Evolutionary conservation across 2,888 invertebrate genomes (phyloP), one percentile per base, ranked within the genome.

Genomic region (Scaptomyza polygonia): DNA sequence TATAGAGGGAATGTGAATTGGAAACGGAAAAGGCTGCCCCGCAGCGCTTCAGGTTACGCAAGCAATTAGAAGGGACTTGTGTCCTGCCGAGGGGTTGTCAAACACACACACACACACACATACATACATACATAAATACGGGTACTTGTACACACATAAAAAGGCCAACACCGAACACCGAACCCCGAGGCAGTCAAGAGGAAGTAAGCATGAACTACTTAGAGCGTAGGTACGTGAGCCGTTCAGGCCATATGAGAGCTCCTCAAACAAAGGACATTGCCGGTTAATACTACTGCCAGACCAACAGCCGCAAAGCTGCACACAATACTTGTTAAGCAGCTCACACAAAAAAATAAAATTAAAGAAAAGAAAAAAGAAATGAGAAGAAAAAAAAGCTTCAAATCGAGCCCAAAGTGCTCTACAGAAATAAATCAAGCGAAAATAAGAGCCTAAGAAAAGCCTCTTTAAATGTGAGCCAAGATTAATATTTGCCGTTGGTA

Each of bases 21-120:
- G 32, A 53, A 75, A 32, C 72, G 72, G 77, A 73, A 76, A 67
- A 63, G 53, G 77, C 36, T 53, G 59, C 55, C 66, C 54, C 39
- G 66, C 51, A 58, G 51, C 64, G 80, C 85, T 70, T 84, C 85
- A 66, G 83, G 82, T 82, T 82, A 87, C 87, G 82, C 76, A 78
- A 87, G 85, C 87, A 82, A 87, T 87, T 82, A 82, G 82, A 81
- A 78, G 85, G 72, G 85, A 80, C 77, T 74, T 77, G 53, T 77
- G 45, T 73, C 72, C 77, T 76, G 61, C 11, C 56, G 49, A 66
- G 16, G 61, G 84, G 77, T 76, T 86, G 84, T 62, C 80, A 79
- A 53, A 82, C 66, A 53, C n/a, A 43, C 40, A 62, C 5, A 32
- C 21, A 51, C 27, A 58, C 16, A 14, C 16, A 51, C 32, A 58